These are phyloP conservation scores for Bovichtus diacanthus DNA, from an alignment of 2,797 vertebrate species.

Conservation along the genomic window DNA sequence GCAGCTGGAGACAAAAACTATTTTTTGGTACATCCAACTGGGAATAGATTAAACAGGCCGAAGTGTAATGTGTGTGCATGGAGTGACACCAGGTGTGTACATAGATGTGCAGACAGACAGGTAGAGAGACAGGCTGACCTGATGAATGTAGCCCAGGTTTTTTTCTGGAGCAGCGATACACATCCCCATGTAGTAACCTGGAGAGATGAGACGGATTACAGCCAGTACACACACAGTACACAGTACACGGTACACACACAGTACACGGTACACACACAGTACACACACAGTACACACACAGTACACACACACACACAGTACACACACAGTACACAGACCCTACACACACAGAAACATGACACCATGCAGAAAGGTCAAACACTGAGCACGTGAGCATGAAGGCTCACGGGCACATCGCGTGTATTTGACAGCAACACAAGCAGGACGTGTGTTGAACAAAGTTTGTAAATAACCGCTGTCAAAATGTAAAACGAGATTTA, in stretches of 20 bases:
- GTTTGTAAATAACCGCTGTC: not conserved
- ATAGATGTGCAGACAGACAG: not conserved
- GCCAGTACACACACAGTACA: too few species aligned
- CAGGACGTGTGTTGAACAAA: not conserved
- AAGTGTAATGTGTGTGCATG: not conserved
- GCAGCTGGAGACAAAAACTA: too few species aligned
- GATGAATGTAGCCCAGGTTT: conserved; percentile 81
- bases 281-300: too few species aligned
- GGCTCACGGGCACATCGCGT: not conserved
- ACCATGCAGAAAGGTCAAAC: too few species aligned
- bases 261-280: too few species aligned
- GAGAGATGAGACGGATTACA: conserved; percentile 6
- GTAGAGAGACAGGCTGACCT: conserved; percentile 54
- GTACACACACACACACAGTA: too few species aligned
- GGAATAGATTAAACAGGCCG: not conserved
- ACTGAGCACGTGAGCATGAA: too few species aligned
- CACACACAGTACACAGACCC: too few species aligned
- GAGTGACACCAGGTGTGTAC: not conserved
- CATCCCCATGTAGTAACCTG: conserved; percentile 96
- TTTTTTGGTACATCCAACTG: not conserved
- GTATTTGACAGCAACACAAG: not conserved
- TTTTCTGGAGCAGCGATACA: conserved; percentile 92
- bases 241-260: too few species aligned
- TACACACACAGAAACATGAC: not conserved
- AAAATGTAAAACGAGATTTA: not conserved